Evolutionary conservation across 2,797 vertebrate genomes (phyloP), one percentile per base, ranked within the genome.

Genomic region (Gymnocypris eckloni): DNA sequence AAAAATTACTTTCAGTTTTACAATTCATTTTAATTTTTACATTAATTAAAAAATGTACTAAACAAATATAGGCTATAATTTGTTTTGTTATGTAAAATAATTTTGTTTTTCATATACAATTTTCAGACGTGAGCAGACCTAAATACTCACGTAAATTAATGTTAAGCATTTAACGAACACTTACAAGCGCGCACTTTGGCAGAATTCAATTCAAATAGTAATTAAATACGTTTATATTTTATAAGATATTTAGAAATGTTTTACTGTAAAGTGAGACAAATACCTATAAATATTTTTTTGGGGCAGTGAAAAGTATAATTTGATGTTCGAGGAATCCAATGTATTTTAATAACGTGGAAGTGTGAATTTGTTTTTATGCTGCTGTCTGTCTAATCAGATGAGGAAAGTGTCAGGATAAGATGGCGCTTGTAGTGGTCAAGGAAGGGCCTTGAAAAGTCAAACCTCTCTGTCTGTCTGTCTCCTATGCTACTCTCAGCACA

Each of bases 371-470:
- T 39, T 39, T 69, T 69, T 0, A 6, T 50, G 28, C 43, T 50
- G 18, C 22, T 72, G 11, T n/a, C 12, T 73, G 16, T 59, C 18
- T 82, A 45, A 61, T 73, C n/a, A 37, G 13, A 73, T 82, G 52
- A 82, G 59, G 59, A 43, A 59, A 48, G 67, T 41, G 9, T 82
- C 33, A 52, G 37, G 67, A 82, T 82, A 54, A 33, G 16, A 61
- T 61, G 33, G 73, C 20, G 1, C 39, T 37, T 61, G 39, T 73
- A 70, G 39, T 84, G 83, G 37, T 84, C 33, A 67, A 67, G 54
- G 9, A 64, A 66, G 11, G 10, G 70, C n/a, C 52, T 82, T 73
- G 15, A 67, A 84, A 84, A 33, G 59, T 84, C 61, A 78, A 52
- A 28, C 22, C 11, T 61, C 37, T 20, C 43, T 66, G n/a, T 41